These are phyloP conservation scores for Morpho helenor DNA, from an alignment of 2,888 invertebrate genomes.

Conservation along the genomic window DNA sequence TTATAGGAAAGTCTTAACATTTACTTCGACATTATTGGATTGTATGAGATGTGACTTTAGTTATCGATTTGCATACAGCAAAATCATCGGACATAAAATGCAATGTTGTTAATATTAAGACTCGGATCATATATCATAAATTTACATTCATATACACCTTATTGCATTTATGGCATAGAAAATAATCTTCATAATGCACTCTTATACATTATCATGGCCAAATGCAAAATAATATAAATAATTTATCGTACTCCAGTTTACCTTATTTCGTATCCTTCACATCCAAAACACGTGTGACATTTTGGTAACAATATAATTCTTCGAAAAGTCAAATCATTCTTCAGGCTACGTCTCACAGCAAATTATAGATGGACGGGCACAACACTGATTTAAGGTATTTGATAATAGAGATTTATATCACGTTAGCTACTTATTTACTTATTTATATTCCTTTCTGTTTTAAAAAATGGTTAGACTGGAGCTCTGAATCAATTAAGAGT, in stretches of 20 bases:
- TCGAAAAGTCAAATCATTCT: constrained; percentile 32
- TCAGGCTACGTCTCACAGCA: constrained; percentile 16
- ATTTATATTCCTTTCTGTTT: constrained; percentile 32
- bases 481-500: constrained; percentile 28
- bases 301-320: constrained; percentile 21
- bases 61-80: constrained; percentile 57
- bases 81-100: constrained; percentile 49
- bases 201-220: background rate
- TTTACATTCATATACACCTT: constrained; percentile 22
- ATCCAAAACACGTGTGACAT: constrained; percentile 26
- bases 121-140: constrained; percentile 25
- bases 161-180: constrained; percentile 6
- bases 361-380: constrained; percentile 24
- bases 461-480: constrained; percentile 34
- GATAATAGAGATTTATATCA: constrained; percentile 31
- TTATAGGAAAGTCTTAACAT: constrained; percentile 50
- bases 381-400: constrained; percentile 29
- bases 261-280: constrained; percentile 26
- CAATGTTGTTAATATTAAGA: constrained; percentile 46
- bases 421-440: constrained; percentile 33
- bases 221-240: background rate
- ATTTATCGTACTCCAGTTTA: constrained; percentile 12
- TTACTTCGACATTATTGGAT: constrained; percentile 48
- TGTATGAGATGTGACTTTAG: constrained; percentile 49
- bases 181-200: background rate